Conservation (phyloP, 2,797 vertebrate species). For the Crotalus adamanteus region DNA sequence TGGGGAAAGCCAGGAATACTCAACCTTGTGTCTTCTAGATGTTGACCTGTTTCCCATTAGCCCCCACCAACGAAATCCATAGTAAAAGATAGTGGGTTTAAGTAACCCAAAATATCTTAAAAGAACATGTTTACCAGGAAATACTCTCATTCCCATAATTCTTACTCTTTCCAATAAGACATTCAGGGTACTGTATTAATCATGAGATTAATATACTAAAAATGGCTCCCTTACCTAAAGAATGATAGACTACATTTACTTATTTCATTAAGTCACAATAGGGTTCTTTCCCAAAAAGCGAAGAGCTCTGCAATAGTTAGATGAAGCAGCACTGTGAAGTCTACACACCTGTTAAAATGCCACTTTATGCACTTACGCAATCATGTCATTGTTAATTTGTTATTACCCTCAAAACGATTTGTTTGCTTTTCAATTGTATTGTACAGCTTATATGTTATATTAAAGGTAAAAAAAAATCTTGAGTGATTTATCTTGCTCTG, state of each 20-base stretch:
- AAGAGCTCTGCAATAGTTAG: neutral
- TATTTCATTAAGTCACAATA: neutral
- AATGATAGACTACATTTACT: neutral
- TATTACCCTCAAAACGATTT: neutral
- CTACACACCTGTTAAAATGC: neutral
- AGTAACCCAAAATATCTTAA: neutral
- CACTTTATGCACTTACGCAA: neutral
- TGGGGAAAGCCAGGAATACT: neutral
- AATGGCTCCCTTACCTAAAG: neutral
- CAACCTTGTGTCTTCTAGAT: neutral
- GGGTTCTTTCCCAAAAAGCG: neutral
- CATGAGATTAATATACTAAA: neutral
- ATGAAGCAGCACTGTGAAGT: neutral
- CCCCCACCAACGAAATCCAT: neutral
- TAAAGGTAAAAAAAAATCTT: neutral
- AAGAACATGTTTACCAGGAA: neutral
- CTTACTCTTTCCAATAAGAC: no score
- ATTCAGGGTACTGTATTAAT: neutral
- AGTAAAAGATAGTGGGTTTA: neutral
- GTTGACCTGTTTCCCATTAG: neutral
- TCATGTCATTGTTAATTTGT: neutral
- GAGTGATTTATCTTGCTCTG: neutral
- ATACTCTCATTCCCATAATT: no score
- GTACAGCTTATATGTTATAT: neutral
- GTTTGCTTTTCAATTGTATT: neutral